phyloP scores from a whole-genome alignment of 1,140 invertebrate species.

The Calycopis cecrops region DNA sequence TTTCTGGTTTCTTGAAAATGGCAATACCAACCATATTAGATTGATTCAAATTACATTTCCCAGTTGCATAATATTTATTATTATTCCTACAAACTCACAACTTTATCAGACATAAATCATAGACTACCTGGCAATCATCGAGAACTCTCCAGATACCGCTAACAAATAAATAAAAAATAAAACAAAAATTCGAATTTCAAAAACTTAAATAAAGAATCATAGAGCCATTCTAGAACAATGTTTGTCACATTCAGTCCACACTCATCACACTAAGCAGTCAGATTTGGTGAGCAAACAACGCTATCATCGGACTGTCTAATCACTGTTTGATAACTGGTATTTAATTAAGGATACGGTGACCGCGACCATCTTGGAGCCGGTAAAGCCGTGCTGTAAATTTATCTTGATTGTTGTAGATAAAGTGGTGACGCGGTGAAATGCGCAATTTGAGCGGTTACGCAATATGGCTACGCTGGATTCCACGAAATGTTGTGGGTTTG shows the following conservation, averaged over 20 bases:
- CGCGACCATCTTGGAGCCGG: constrained; percentile 43
- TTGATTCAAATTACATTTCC: too few relatives aligned
- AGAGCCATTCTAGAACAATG: too few relatives aligned
- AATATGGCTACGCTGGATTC: neutral
- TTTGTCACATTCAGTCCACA: constrained; percentile 14
- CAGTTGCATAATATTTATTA: too few relatives aligned
- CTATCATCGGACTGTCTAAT: constrained; percentile 61
- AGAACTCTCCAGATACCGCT: neutral
- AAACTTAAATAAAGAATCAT: too few relatives aligned
- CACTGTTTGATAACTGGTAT: constrained; percentile 47
- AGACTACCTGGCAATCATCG: too few relatives aligned
- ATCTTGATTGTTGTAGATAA: constrained; percentile 29
- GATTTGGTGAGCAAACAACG: constrained; percentile 43
- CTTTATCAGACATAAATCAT: too few relatives aligned
- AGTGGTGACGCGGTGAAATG: constrained; percentile 17
- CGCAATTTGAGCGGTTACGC: constrained; percentile 4
- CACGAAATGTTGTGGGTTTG: too few relatives aligned
- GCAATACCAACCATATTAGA: too few relatives aligned
- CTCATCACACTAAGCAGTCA: constrained; percentile 31
- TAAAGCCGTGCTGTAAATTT: constrained; percentile 49
- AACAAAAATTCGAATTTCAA: too few relatives aligned
- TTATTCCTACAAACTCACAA: too few relatives aligned
- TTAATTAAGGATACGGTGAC: constrained; percentile 64
- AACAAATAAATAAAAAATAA: neutral
- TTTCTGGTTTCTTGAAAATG: too few relatives aligned